A percentile compares a stretch with the other conserved stretches of the same genome.
These are phyloP conservation scores for Cinclus mexicanus DNA, from an alignment of 2,113 vertebrate species.

Conservation along the genomic window DNA sequence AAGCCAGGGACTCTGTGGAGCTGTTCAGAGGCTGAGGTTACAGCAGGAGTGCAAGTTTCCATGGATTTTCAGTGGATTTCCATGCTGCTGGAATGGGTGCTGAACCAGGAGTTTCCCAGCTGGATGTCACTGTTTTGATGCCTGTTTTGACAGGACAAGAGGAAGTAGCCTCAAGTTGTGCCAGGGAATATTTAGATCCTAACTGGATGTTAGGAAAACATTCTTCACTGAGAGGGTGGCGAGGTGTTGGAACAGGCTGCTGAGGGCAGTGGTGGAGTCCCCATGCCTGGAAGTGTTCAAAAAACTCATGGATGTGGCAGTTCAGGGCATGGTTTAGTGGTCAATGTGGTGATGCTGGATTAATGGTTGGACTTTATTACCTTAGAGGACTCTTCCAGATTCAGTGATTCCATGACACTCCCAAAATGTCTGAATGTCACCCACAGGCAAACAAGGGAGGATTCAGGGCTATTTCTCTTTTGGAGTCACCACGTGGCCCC, in stretches of 20 bases:
- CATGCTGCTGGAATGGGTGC: neutral
- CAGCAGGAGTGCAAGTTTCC: neutral
- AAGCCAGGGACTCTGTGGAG: neutral
- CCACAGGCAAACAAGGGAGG: neutral
- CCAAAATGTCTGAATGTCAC: neutral
- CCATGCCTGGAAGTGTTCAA: neutral
- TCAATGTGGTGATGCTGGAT: neutral
- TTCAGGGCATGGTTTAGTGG: neutral
- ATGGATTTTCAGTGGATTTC: neutral
- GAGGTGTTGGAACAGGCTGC: neutral
- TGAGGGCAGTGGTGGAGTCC: neutral
- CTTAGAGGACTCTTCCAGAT: neutral
- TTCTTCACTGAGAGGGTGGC: neutral
- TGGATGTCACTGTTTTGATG: neutral
- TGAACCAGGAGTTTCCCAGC: neutral
- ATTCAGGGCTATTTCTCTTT: neutral
- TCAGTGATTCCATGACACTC: neutral
- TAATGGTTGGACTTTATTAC: neutral
- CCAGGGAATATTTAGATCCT: neutral
- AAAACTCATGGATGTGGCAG: neutral
- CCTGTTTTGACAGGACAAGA: neutral
- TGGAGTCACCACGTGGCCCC: neutral
- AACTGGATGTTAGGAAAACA: neutral
- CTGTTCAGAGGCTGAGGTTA: neutral
- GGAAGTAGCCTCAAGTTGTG: neutral